Conservation (phyloP, 2,888 invertebrate genomes). For the Microdon myrmicae region DNA sequence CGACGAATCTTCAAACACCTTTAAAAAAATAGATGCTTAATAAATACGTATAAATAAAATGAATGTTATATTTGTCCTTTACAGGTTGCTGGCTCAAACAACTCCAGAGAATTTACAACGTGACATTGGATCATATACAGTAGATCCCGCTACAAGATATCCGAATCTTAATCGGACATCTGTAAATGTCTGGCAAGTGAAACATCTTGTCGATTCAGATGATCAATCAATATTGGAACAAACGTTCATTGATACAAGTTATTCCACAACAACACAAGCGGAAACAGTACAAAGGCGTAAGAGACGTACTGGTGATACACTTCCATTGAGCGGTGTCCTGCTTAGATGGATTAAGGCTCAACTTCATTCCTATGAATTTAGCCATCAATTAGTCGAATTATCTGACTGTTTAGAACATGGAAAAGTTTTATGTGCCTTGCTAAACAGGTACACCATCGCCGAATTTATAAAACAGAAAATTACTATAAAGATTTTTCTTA, state of each 20-base stretch:
- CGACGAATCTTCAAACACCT: too few relatives aligned
- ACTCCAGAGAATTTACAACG: conserved; percentile 95
- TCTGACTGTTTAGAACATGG: conserved; percentile 66
- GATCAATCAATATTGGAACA: conserved; percentile 72
- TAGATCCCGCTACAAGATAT: conserved; percentile 88
- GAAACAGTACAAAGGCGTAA: conserved; percentile 69
- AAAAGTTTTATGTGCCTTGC: conserved; percentile 65
- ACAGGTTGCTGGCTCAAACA: conserved; percentile 81
- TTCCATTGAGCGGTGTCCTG: conserved; percentile 63
- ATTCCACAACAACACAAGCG: conserved; percentile 73
- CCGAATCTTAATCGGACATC: conserved; percentile 82
- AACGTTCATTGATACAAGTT: conserved; percentile 67
- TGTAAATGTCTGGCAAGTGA: conserved; percentile 81
- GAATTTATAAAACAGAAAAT: background rate
- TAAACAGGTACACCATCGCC: conserved; percentile 64
- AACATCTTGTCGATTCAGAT: conserved; percentile 78
- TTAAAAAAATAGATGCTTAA: too few relatives aligned
- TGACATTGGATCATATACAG: conserved; percentile 85
- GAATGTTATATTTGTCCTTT: too few relatives aligned
- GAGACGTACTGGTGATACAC: conserved; percentile 63
- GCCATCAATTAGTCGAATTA: conserved; percentile 61
- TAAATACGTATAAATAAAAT: too few relatives aligned
- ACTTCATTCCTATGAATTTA: conserved; percentile 62
- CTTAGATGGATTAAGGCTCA: conserved; percentile 66
- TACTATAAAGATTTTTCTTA: background rate